Evolutionary conservation across 92 coral and sea anemone species (phyloP), one percentile per base, ranked within the genome.

Genomic region (Siderastrea siderea): DNA sequence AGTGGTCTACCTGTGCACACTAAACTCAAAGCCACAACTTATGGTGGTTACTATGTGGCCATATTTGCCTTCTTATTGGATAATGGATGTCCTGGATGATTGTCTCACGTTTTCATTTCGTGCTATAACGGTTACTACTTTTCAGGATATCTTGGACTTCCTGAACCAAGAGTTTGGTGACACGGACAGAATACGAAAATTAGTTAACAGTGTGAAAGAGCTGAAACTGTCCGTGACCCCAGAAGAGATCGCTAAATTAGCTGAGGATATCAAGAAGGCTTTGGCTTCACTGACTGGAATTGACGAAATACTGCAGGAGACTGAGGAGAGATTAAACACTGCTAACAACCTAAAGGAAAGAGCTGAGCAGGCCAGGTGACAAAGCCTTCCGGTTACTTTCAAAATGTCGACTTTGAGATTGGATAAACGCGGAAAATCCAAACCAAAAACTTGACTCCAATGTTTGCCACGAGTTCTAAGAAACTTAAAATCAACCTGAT

Each of bases 291-390:
- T 97, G 83, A 95, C 97, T 14, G 98, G 98, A 10, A 91, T 97
- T 17, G 99, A 97, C 63, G 95, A 92, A 9, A 97, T 97, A 62
- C 78, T 97, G n/a, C 86, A 86, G 49, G 93, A 91, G 65, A 97
- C 98, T 3, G 78, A 81, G 45, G 75, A 89, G 47, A 92, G 96
- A 68, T 87, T 94, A 4, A 83, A 67, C 13, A 87, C 83, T 19
- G 94, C 94, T 1, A 92, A 92, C 14, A 90, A 92, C 69, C 83
- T 97, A 52, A 89, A 84, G 72, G 73, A 80, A 12, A 89, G 95
- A 69, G 98, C 99, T 38, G 91, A 92, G 47, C 78, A 90, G 53
- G 99, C 99, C 19, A 97, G 96, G 99, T 97, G 86, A 77, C 81
- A 53, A n/a, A 14, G 15, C 16, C 7, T 46, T 11, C 49, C 5